Percentiles rank a stretch among this genome's conserved stretches.
Conservation (phyloP, 53 echinoderm and acorn worm genomes). For the Temnopleurus reevesii region DNA sequence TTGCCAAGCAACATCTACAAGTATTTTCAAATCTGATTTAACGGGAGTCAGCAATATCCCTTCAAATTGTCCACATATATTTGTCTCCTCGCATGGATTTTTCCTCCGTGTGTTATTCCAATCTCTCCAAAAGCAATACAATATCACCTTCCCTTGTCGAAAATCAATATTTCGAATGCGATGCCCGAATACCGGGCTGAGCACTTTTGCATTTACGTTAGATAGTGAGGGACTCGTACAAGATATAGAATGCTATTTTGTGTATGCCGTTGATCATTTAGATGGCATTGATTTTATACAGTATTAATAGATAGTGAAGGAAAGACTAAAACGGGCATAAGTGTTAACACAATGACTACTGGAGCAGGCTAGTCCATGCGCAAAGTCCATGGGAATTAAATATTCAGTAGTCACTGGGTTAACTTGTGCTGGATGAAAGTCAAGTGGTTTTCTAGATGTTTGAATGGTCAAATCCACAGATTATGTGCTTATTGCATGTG, state of each 20-base stretch:
- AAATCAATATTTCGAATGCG: not conserved
- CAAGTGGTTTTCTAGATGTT: too few species aligned
- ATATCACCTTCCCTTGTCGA: not conserved
- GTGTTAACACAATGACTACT: too few species aligned
- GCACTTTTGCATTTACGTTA: not conserved
- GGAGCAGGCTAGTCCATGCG: too few species aligned
- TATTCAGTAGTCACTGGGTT: too few species aligned
- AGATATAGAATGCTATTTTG: not conserved
- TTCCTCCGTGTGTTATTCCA: conserved; percentile 11
- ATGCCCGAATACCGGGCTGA: conserved; percentile 1
- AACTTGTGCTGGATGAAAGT: too few species aligned
- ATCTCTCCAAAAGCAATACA: not conserved
- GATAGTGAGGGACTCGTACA: not conserved
- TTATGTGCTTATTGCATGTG: too few species aligned
- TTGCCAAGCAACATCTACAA: too few species aligned
- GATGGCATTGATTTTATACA: not conserved
- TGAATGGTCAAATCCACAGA: too few species aligned
- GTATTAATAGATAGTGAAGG: too few species aligned
- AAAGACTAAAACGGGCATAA: too few species aligned
- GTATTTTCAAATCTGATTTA: not conserved
- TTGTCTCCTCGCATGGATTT: not conserved
- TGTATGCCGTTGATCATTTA: not conserved
- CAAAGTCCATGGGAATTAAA: too few species aligned
- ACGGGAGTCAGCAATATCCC: not conserved
- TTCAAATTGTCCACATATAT: not conserved